Evolutionary conservation across 1,140 invertebrate genomes (phyloP).

Genomic region (Maniola jurtina): DNA sequence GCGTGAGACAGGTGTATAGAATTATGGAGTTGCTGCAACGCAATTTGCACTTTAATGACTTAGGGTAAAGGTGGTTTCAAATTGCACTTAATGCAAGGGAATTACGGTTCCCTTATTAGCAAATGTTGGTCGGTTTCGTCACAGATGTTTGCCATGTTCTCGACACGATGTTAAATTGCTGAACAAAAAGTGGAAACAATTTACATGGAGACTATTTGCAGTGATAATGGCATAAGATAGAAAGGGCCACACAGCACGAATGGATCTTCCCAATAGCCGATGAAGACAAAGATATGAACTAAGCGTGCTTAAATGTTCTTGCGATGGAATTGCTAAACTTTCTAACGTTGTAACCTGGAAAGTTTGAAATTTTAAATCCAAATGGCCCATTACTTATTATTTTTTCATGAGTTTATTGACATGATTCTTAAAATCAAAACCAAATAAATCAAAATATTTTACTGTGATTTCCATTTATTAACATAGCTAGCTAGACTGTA

Average conservation of each 20-base stretch:
- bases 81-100: constrained; percentile 33
- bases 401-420: too few relatives aligned
- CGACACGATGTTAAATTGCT: constrained; percentile 36
- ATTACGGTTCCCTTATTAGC: constrained; percentile 54
- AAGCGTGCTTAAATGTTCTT: constrained; percentile 13
- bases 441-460: not conserved
- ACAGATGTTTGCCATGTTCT: constrained; percentile 39
- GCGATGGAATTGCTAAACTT: not conserved
- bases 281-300: constrained; percentile 18
- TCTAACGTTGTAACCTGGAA: not conserved
- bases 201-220: constrained; percentile 38
- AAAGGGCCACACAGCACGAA: constrained; percentile 43
- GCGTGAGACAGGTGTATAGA: constrained; percentile 58
- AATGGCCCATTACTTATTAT: not conserved
- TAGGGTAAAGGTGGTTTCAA: constrained; percentile 44
- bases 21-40: constrained; percentile 28
- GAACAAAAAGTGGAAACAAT: constrained; percentile 46
- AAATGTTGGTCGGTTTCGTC: constrained; percentile 55
- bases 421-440: not conserved
- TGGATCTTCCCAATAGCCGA: constrained; percentile 31
- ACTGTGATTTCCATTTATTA: not conserved
- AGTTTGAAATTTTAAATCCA: too few relatives aligned
- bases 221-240: constrained; percentile 27
- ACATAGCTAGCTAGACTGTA: not conserved
- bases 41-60: constrained; percentile 38